phyloP scores from a whole-genome alignment of 2,113 vertebrate species.

The Nyctibius bracteatus region DNA sequence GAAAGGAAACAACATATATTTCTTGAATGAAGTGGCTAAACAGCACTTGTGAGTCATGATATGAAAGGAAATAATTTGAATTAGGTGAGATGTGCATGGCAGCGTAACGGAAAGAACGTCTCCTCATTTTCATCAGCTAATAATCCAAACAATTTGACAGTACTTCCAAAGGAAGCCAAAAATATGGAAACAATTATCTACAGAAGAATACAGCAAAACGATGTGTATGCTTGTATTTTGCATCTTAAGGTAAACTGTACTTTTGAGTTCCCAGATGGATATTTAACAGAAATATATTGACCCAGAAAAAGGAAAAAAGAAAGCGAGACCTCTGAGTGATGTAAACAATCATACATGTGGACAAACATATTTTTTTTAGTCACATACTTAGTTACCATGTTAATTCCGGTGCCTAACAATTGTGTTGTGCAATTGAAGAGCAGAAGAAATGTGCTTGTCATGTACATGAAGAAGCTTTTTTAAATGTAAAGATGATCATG shows the following conservation, averaged over 20 bases:
- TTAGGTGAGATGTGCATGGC: slow-evolving; percentile 66
- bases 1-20: slow-evolving; percentile 6
- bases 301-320: not conserved
- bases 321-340: not conserved
- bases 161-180: slow-evolving; percentile 63
- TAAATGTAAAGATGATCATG: not conserved
- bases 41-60: slow-evolving; percentile 27
- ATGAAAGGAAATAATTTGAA: slow-evolving; percentile 66
- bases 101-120: slow-evolving; percentile 22
- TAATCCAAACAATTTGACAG: slow-evolving; percentile 73
- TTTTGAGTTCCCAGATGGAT: slow-evolving; percentile 40
- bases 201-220: slow-evolving; percentile 53
- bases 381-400: not conserved
- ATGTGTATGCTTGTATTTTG: slow-evolving; percentile 55
- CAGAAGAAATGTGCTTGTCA: slow-evolving; percentile 5
- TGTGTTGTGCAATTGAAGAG: not conserved
- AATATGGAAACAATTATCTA: slow-evolving; percentile 74
- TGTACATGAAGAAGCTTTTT: not conserved
- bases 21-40: slow-evolving; percentile 63
- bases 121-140: slow-evolving; percentile 73
- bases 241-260: slow-evolving; percentile 56
- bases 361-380: not conserved
- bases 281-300: not conserved
- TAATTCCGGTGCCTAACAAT: not conserved
- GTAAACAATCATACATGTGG: not conserved